Percentiles rank a stretch among this genome's conserved stretches.
Evolutionary conservation across 1,140 invertebrate genomes (phyloP).

Genomic region (Nasonia vitripennis): DNA sequence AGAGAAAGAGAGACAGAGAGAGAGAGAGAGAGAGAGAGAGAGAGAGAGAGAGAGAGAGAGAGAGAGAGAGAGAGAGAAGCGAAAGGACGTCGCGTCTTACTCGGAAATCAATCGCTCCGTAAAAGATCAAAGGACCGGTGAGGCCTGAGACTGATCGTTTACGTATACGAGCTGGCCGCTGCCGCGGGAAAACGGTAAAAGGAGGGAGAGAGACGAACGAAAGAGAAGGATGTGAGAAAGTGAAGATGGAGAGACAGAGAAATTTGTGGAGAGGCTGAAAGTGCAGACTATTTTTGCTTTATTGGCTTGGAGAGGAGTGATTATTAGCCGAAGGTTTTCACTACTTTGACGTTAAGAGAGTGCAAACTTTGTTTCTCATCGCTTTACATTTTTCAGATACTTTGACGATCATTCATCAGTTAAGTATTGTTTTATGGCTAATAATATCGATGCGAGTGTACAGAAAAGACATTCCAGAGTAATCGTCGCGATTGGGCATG

Average conservation of each 20-base stretch:
- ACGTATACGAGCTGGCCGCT: not conserved
- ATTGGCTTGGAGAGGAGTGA: not conserved
- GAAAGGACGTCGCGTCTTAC: constrained; percentile 38
- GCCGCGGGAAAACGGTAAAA: constrained; percentile 36
- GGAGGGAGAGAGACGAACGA: constrained; percentile 9
- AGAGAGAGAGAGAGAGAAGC: not conserved
- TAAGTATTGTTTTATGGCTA: too few species aligned
- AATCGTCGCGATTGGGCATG: not conserved
- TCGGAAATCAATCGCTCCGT: constrained; percentile 47
- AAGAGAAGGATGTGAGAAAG: constrained; percentile 24
- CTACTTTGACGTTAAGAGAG: not conserved
- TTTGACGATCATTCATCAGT: too few species aligned
- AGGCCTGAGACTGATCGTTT: constrained; percentile 19
- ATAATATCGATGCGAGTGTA: not conserved
- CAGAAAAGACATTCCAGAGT: too few species aligned
- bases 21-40: too few species aligned
- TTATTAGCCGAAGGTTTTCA: not conserved
- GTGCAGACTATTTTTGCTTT: not conserved
- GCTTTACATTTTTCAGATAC: not conserved
- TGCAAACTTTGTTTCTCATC: not conserved
- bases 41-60: too few species aligned
- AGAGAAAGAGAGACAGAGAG: too few species aligned
- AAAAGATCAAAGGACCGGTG: constrained; percentile 46
- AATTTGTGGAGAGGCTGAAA: constrained; percentile 16
- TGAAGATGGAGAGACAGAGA: constrained; percentile 36